Percentiles rank a stretch among this genome's conserved stretches.
phyloP scores from a whole-genome alignment of 2,797 vertebrate species.

The Pantherophis alleghaniensis region DNA sequence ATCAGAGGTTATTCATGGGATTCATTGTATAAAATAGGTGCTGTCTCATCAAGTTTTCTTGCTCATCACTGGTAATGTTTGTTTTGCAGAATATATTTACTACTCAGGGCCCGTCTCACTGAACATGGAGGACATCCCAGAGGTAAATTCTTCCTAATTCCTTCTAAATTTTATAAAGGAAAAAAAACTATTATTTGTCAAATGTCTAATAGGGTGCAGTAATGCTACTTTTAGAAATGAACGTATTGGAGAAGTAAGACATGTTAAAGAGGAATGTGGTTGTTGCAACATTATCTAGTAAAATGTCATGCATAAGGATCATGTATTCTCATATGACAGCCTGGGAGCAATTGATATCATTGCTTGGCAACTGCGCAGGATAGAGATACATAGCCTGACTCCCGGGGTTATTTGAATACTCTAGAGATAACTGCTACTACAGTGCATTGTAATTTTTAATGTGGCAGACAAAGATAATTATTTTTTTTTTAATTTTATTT shows the following conservation, averaged over 20 bases:
- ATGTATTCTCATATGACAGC: background rate
- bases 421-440: background rate
- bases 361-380: background rate
- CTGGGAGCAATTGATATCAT: background rate
- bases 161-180: background rate
- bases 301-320: background rate
- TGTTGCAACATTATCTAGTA: background rate
- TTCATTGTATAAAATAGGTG: background rate
- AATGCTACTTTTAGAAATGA: background rate
- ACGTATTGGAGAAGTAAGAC: background rate
- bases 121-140: constrained; percentile 55
- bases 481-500: no score
- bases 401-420: background rate
- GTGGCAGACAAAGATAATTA: background rate
- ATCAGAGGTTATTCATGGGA: no score
- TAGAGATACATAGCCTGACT: background rate
- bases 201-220: background rate
- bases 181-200: background rate
- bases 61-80: constrained; percentile 29
- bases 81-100: constrained; percentile 70
- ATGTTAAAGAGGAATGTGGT: background rate
- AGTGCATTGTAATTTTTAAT: background rate
- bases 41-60: background rate
- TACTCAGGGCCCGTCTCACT: constrained; percentile 66
- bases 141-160: constrained; percentile 59